These are phyloP conservation scores for Pogonus chalceus DNA, from an alignment of 1,140 invertebrate genomes.

Conservation along the genomic window DNA sequence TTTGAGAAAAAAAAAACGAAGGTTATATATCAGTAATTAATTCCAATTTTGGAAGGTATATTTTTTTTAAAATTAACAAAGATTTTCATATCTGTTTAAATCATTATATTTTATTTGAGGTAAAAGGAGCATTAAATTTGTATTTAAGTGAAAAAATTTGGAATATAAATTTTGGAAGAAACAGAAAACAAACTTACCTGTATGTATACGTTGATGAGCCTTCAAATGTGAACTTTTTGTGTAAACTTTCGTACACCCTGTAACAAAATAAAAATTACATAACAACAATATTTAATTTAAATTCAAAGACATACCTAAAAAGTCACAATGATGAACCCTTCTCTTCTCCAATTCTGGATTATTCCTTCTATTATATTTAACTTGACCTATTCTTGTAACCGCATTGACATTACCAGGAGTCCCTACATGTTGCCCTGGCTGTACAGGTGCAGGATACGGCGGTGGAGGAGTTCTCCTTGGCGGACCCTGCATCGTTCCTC, in stretches of 20 bases:
- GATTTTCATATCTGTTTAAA: no score
- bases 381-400: slow-evolving; percentile 15
- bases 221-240: slow-evolving; percentile 98
- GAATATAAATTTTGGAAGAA: not conserved
- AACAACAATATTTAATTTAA: slow-evolving; percentile 6
- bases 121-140: not conserved
- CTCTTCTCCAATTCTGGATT: slow-evolving; percentile 93
- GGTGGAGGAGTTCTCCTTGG: slow-evolving; percentile 51
- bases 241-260: slow-evolving; percentile 96
- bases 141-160: not conserved
- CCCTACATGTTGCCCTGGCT: slow-evolving; percentile 31
- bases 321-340: slow-evolving; percentile 90
- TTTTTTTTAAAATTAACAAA: no score
- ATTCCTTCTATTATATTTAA: slow-evolving; percentile 85
- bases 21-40: no score
- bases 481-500: slow-evolving; percentile 43
- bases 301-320: slow-evolving; percentile 60
- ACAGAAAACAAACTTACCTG: slow-evolving; percentile 57
- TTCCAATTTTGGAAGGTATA: no score
- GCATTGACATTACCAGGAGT: slow-evolving; percentile 13
- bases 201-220: slow-evolving; percentile 95
- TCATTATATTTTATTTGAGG: not conserved
- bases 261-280: slow-evolving; percentile 26
- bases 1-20: not conserved
- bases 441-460: slow-evolving; percentile 44